Evolutionary conservation across 2,797 vertebrate genomes (phyloP), one percentile per base, ranked within the genome.

Genomic region (Gymnothorax reevesii): DNA sequence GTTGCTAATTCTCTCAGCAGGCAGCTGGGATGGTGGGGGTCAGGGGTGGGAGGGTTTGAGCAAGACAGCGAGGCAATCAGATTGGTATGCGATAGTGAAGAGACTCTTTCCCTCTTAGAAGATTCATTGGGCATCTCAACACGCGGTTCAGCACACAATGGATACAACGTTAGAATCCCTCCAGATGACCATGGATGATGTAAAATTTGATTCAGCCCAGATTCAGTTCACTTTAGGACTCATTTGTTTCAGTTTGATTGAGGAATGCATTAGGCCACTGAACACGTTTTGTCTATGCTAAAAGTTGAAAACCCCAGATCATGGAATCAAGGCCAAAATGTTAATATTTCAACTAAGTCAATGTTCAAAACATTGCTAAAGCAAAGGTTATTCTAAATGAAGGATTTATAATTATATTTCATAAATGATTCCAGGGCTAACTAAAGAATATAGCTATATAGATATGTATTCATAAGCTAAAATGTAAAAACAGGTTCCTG

Each of bases 1-100:
- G 66, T 75, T 25, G 71, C 71, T 75, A 75, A 75, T 33, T 75
- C 71, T 75, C 71, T 33, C 33, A 75, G 71, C 71, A 75, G 71
- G n/a, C 27, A 64, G 33, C 2, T 75, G 71, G 71, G 71, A 33
- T 8, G 22, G 33, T 8, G 71, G n/a, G 62, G 22, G 62, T 17
- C 17, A 7, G 22, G 22, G n/a, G 66, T n/a, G 66, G 22, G 25
- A 13, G 27, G 25, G 71, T n/a, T 42, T 27, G 27, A 75, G 71
- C 13, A 13, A 33, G 71, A 42, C 71, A 75, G 12, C 42, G 1
- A 10, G 15, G 71, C 60, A 20, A 64, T 64, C 60, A 52, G 17
- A 52, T 49, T 42, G 10, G 77, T 52, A 80, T 80, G 42, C 77
- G 54, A n/a, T 54, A 80, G 60, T 15, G 60, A 20, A 20, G 60